phyloP scores from a whole-genome alignment of 37 sponge, comb jelly and placozoan genomes.

The Mnemiopsis leidyi region DNA sequence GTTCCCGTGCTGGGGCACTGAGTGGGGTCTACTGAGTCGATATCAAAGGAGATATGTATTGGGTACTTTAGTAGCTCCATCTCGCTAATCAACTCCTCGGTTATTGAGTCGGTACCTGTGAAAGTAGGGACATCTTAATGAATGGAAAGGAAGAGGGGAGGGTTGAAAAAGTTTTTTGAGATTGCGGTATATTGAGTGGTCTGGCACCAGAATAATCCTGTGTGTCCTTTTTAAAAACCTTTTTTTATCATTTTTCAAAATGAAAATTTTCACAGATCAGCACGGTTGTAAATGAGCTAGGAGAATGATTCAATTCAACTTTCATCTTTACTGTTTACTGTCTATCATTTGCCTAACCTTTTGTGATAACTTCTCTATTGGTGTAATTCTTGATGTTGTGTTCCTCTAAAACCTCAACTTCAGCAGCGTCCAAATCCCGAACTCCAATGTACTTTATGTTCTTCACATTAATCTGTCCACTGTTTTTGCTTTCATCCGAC shows the following conservation, averaged over 20 bases:
- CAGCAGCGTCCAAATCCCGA: background rate
- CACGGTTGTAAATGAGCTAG: too few species aligned
- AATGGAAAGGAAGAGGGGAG: too few species aligned
- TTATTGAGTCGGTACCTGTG: background rate
- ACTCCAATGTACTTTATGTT: background rate
- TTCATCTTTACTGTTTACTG: too few species aligned
- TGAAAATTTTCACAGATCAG: too few species aligned
- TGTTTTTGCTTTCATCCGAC: background rate
- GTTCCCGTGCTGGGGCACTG: background rate
- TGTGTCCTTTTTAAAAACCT: too few species aligned
- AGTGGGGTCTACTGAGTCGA: conserved; percentile 5
- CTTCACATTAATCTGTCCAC: background rate
- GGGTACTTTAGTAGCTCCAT: background rate
- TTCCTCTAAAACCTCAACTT: background rate
- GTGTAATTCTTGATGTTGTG: background rate
- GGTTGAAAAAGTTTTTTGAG: too few species aligned
- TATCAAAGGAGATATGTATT: conserved; percentile 35
- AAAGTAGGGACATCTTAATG: too few species aligned
- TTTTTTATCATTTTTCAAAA: too few species aligned
- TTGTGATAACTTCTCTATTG: background rate
- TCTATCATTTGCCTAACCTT: too few species aligned
- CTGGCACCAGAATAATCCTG: too few species aligned
- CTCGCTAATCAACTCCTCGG: background rate
- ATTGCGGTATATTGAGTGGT: too few species aligned
- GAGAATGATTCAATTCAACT: too few species aligned